A percentile compares a stretch with the other conserved stretches of the same genome.
These are phyloP conservation scores for Polypedilum pembai DNA, from an alignment of 1,140 invertebrate species.

Conservation along the genomic window DNA sequence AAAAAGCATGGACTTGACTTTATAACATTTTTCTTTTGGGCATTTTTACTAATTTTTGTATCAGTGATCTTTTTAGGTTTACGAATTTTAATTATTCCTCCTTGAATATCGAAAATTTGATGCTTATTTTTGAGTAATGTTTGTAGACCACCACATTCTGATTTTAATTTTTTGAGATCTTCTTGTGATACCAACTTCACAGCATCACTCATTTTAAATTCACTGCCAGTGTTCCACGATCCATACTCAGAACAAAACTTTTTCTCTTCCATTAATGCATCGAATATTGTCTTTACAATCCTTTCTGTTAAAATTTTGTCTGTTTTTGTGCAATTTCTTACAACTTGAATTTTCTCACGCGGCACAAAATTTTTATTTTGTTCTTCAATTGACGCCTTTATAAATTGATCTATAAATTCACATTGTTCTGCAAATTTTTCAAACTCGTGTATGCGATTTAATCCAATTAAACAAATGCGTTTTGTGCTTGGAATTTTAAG, in stretches of 20 bases:
- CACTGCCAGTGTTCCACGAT: slow-evolving; percentile 59
- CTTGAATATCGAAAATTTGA: slow-evolving; percentile 70
- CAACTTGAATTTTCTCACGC: slow-evolving; percentile 58
- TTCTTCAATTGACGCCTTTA: slow-evolving; percentile 38
- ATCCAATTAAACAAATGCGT: slow-evolving; percentile 72
- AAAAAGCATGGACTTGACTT: slow-evolving; percentile 83
- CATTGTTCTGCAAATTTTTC: slow-evolving; percentile 42
- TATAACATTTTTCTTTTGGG: slow-evolving; percentile 40
- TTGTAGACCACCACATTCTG: slow-evolving; percentile 87
- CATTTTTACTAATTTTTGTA: slow-evolving; percentile 40
- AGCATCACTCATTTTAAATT: slow-evolving; percentile 53
- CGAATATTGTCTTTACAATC: slow-evolving; percentile 57
- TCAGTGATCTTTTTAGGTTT: slow-evolving; percentile 48
- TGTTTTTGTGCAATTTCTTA: slow-evolving; percentile 82
- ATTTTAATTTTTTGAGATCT: slow-evolving; percentile 64
- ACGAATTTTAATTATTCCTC: slow-evolving; percentile 62
- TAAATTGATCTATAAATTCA: slow-evolving; percentile 45
- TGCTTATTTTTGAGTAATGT: slow-evolving; percentile 83
- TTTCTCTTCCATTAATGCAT: slow-evolving; percentile 46
- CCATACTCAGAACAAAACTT: slow-evolving; percentile 30
- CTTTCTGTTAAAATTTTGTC: slow-evolving; percentile 54
- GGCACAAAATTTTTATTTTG: slow-evolving; percentile 50
- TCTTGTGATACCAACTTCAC: slow-evolving; percentile 52
- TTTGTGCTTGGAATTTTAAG: slow-evolving; percentile 95
- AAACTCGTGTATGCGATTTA: slow-evolving; percentile 46